A percentile compares a stretch with the other conserved stretches of the same genome.
phyloP scores from a whole-genome alignment of 2,113 vertebrate genomes.

The Onychostoma macrolepis region DNA sequence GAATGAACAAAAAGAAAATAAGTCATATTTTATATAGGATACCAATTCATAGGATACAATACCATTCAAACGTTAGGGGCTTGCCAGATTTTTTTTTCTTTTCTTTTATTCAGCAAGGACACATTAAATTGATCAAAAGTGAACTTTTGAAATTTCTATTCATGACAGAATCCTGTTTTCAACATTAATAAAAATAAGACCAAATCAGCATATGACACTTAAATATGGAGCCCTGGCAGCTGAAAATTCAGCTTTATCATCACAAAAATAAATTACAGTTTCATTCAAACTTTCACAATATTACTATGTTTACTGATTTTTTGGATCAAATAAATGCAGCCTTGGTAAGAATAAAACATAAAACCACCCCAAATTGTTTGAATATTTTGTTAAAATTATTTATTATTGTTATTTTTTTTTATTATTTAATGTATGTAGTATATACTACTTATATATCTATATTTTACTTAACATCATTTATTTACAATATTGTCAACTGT shows the following conservation, averaged over 20 bases:
- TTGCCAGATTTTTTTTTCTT: too few relatives aligned
- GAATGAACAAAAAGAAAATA: not conserved
- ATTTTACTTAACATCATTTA: not conserved
- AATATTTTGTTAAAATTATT: not conserved
- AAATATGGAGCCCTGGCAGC: not conserved
- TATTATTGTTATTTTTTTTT: too few relatives aligned
- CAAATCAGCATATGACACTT: not conserved
- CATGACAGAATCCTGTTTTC: not conserved
- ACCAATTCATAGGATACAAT: too few relatives aligned
- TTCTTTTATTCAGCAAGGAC: not conserved
- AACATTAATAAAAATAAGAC: too few relatives aligned
- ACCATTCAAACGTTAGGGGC: too few relatives aligned
- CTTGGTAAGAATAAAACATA: not conserved
- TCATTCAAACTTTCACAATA: not conserved
- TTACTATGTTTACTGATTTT: not conserved
- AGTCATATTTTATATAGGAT: not conserved
- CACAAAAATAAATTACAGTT: too few relatives aligned
- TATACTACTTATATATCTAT: too few relatives aligned
- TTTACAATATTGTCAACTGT: not conserved
- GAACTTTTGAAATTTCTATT: not conserved
- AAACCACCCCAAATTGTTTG: too few relatives aligned
- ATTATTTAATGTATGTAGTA: not conserved
- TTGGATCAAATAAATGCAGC: not conserved
- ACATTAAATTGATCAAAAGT: not conserved
- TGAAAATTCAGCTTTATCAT: too few relatives aligned